phyloP scores from a whole-genome alignment of 2,888 invertebrate species.

The Halocaridina rubra region DNA sequence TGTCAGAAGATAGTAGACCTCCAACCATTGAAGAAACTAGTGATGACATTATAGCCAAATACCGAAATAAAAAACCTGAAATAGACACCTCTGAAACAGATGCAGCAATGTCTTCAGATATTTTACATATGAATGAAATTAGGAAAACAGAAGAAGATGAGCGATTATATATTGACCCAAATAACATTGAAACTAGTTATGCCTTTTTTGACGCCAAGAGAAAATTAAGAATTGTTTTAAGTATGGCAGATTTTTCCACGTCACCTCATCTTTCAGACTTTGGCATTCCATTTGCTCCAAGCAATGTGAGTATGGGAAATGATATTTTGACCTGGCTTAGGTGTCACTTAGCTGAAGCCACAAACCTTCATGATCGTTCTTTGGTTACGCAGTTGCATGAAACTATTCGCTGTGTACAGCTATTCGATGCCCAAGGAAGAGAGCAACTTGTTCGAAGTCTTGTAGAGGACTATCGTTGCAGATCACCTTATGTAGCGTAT shows the following conservation, averaged over 20 bases:
- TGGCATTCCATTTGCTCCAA: slow-evolving; percentile 11
- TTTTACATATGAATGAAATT: not conserved
- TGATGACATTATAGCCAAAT: slow-evolving; percentile 95
- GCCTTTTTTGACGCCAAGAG: slow-evolving; percentile 82
- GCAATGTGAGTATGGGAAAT: slow-evolving; percentile 65
- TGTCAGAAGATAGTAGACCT: slow-evolving; percentile 43
- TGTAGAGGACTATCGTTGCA: slow-evolving; percentile 80
- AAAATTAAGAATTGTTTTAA: slow-evolving; percentile 89
- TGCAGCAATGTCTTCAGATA: slow-evolving; percentile 3
- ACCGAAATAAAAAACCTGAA: slow-evolving; percentile 74
- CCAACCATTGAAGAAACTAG: slow-evolving; percentile 76
- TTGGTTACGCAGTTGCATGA: slow-evolving; percentile 85
- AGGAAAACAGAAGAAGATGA: slow-evolving; percentile 69
- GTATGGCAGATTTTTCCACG: slow-evolving; percentile 78
- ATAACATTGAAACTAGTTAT: slow-evolving; percentile 73
- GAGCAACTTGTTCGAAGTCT: slow-evolving; percentile 78
- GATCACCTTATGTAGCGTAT: slow-evolving; percentile 86
- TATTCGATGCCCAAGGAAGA: slow-evolving; percentile 78
- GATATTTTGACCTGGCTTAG: slow-evolving; percentile 77
- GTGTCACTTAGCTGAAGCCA: slow-evolving; percentile 84
- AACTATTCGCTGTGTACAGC: slow-evolving; percentile 81
- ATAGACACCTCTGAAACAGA: slow-evolving; percentile 67
- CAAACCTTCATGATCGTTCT: slow-evolving; percentile 81
- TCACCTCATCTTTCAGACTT: slow-evolving; percentile 53
- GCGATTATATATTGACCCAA: slow-evolving; percentile 70